Evolutionary conservation across 2,113 vertebrate species (phyloP).

Genomic region (Nymphicus hollandicus): DNA sequence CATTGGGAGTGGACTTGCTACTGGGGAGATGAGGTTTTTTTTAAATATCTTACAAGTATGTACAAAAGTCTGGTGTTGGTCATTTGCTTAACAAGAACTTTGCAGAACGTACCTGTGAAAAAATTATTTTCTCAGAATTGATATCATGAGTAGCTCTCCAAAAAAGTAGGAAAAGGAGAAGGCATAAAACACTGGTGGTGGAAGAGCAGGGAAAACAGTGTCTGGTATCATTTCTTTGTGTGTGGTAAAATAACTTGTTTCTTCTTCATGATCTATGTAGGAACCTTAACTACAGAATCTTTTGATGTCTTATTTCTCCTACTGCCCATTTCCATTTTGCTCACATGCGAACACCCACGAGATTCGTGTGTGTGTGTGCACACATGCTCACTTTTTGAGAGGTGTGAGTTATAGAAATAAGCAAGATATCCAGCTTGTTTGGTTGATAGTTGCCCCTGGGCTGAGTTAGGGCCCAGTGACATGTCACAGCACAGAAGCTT

Average conservation of each 20-base stretch:
- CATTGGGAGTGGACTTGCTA: not conserved
- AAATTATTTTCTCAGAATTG: not conserved
- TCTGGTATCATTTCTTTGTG: not conserved
- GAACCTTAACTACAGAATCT: not conserved
- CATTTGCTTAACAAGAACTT: not conserved
- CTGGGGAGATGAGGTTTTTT: not conserved
- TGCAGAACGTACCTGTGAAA: not conserved
- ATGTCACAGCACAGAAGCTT: conserved; percentile 51
- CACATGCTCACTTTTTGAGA: not conserved
- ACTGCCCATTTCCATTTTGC: not conserved
- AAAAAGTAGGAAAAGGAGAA: not conserved
- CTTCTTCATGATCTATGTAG: not conserved
- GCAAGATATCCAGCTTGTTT: not conserved
- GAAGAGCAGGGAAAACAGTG: not conserved
- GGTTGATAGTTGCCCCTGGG: conserved; percentile 45
- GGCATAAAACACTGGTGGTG: not conserved
- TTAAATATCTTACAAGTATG: not conserved
- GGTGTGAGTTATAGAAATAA: not conserved
- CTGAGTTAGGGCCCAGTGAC: conserved; percentile 62
- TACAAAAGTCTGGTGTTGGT: not conserved
- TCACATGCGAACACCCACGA: not conserved
- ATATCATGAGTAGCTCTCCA: not conserved
- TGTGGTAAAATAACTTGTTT: not conserved
- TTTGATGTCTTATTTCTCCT: not conserved
- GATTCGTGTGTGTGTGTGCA: not conserved